Evolutionary conservation across 2,888 invertebrate species (phyloP), one percentile per base, ranked within the genome.

Genomic region (Clivina fossor): DNA sequence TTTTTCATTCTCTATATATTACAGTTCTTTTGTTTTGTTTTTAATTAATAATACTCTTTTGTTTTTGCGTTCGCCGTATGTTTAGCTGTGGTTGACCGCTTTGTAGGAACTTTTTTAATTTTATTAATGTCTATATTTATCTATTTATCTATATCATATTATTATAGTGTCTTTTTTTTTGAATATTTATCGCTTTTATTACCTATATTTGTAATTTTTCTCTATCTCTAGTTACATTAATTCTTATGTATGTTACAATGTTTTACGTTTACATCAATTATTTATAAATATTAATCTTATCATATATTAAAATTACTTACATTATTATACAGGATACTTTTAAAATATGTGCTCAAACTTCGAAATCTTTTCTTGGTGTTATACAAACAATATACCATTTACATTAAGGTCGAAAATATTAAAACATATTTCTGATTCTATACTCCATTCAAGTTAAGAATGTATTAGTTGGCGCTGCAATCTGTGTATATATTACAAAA

Each of bases 1-100:
- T 38, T 37, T 49, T 49, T 49, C 40, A 49, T 44, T 53, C 53
- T 43, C 37, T 33, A 20, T 28, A 26, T 19, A 41, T 19, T 22
- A 7, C 40, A n/a, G 19, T 18, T n/a, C 18, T n/a, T 38, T 2
- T 40, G 22, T 40, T 40, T 44, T 44, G 44, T 44, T 53, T 43
- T 24, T 43, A 18, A 11, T 40, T 40, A n/a, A n/a, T n/a, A n/a
- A n/a, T 16, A 2, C n/a, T 40, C n/a, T 16, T 11, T 13, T 41
- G 13, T 43, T 11, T 43, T 24, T 43, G 43, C 43, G 24, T 13
- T 15, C 11, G 15, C 43, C 43, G 26, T 24, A 43, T 43, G 43
- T 24, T 13, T 43, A 43, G 43, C 43, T 43, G 24, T 24, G 43
- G 43, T 43, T 35, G 22, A 43, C 24, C 19, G 15, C 26, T 43